phyloP scores from a whole-genome alignment of 2,888 invertebrate genomes.

The Campaea margaritaria region DNA sequence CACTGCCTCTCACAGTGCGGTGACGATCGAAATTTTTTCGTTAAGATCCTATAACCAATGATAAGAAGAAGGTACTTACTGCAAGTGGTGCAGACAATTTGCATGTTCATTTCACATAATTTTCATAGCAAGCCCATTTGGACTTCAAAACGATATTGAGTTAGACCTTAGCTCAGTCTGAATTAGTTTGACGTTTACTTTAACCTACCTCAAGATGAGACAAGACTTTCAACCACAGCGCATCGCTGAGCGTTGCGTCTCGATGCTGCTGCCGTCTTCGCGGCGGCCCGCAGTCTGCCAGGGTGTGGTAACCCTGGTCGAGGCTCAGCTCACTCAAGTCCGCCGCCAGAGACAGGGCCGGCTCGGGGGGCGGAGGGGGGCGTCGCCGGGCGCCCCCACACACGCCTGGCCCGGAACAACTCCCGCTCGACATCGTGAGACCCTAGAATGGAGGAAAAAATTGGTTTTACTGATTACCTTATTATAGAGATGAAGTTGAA shows the following conservation, averaged over 20 bases:
- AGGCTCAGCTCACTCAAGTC: constrained; percentile 86
- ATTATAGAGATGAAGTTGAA: too few relatives aligned
- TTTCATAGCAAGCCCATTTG: too few relatives aligned
- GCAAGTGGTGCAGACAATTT: too few relatives aligned
- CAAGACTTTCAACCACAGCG: constrained; percentile 74
- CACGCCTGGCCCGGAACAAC: constrained; percentile 74
- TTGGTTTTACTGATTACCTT: neutral
- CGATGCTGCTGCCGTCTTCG: constrained; percentile 57
- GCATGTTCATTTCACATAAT: too few relatives aligned
- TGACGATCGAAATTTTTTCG: too few relatives aligned
- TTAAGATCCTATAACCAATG: too few relatives aligned
- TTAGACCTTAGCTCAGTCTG: too few relatives aligned
- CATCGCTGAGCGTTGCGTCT: constrained; percentile 74
- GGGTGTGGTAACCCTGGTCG: constrained; percentile 93
- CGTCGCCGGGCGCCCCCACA: constrained; percentile 75
- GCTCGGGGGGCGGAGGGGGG: constrained; percentile 79
- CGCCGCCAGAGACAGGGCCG: constrained; percentile 74
- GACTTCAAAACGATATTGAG: too few relatives aligned
- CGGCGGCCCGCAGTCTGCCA: constrained; percentile 88
- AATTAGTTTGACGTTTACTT: too few relatives aligned
- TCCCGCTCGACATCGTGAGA: constrained; percentile 73
- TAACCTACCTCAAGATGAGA: constrained; percentile 71
- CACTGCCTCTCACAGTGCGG: too few relatives aligned
- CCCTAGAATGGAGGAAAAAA: constrained; percentile 52
- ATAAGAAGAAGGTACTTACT: too few relatives aligned